Percentiles rank a stretch among this genome's conserved stretches.
Conservation (phyloP, 2,888 invertebrate species). For the Eupithecia centaureata region DNA sequence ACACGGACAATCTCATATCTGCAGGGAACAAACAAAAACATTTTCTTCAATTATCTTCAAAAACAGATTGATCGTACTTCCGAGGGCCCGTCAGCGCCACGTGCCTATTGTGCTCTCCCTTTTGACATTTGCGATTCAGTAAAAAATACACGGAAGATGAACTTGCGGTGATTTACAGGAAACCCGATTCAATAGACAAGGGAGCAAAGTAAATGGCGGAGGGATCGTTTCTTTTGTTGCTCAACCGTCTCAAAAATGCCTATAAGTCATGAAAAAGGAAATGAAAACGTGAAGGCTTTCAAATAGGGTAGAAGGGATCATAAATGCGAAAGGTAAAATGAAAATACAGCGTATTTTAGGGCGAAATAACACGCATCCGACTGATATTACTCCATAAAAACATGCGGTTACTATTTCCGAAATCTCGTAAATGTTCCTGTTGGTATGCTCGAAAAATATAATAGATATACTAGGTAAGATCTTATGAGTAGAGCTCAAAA, state of each 20-base stretch:
- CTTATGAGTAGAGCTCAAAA: too few relatives aligned
- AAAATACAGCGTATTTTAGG: slow-evolving; percentile 8
- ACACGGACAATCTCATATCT: neutral
- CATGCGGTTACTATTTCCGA: neutral
- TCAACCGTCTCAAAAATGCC: slow-evolving; percentile 28
- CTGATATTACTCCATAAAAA: slow-evolving; percentile 16
- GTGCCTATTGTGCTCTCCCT: slow-evolving; percentile 51
- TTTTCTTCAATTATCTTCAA: slow-evolving; percentile 47
- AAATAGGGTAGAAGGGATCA: slow-evolving; percentile 5
- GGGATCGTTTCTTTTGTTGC: slow-evolving; percentile 33
- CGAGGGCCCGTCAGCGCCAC: slow-evolving; percentile 46
- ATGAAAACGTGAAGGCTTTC: slow-evolving; percentile 19
- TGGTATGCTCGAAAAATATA: neutral
- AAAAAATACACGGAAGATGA: slow-evolving; percentile 42
- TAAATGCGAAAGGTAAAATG: slow-evolving; percentile 5
- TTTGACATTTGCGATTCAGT: slow-evolving; percentile 56
- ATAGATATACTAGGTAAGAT: neutral
- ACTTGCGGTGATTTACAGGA: slow-evolving; percentile 39
- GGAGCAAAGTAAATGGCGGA: slow-evolving; percentile 33
- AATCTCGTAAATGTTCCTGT: neutral
- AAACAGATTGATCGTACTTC: slow-evolving; percentile 53
- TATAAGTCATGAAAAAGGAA: slow-evolving; percentile 25
- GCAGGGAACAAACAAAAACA: slow-evolving; percentile 30
- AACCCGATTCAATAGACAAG: slow-evolving; percentile 41
- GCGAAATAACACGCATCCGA: slow-evolving; percentile 10